phyloP scores from a whole-genome alignment of 2,888 invertebrate species.

The Chymomyza amoena region DNA sequence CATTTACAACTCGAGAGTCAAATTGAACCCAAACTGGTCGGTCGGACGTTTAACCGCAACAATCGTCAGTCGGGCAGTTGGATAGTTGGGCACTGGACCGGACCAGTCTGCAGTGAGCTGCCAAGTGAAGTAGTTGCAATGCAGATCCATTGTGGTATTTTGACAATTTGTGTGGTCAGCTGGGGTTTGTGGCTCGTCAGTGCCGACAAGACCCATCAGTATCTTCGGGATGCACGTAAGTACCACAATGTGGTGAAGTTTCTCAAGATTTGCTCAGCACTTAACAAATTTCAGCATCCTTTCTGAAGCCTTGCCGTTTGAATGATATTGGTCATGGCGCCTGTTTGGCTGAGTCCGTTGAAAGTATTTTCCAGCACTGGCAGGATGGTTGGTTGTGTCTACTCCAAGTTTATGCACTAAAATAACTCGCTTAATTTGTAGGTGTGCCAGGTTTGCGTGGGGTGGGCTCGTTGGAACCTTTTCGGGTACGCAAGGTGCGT shows the following conservation, averaged over 20 bases:
- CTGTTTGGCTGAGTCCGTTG: constrained; percentile 30
- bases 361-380: constrained; percentile 46
- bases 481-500: constrained; percentile 47
- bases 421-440: constrained; percentile 8
- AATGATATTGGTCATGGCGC: constrained; percentile 10
- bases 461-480: constrained; percentile 56
- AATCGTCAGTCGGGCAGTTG: background rate
- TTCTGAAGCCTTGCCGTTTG: constrained; percentile 37
- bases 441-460: constrained; percentile 49
- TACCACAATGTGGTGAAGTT: background rate
- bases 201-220: constrained; percentile 26
- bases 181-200: constrained; percentile 10
- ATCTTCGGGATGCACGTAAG: constrained; percentile 44
- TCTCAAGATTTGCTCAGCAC: background rate
- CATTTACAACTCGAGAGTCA: background rate
- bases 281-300: constrained; percentile 24
- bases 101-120: constrained; percentile 27
- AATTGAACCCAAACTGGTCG: constrained; percentile 7
- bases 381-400: constrained; percentile 32
- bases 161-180: constrained; percentile 8
- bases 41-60: constrained; percentile 26
- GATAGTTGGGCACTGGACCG: background rate
- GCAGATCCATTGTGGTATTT: constrained; percentile 12
- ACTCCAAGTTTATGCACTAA: background rate
- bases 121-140: constrained; percentile 41